Conservation (phyloP, 2,113 vertebrate species). For the Lasiurus borealis region DNA sequence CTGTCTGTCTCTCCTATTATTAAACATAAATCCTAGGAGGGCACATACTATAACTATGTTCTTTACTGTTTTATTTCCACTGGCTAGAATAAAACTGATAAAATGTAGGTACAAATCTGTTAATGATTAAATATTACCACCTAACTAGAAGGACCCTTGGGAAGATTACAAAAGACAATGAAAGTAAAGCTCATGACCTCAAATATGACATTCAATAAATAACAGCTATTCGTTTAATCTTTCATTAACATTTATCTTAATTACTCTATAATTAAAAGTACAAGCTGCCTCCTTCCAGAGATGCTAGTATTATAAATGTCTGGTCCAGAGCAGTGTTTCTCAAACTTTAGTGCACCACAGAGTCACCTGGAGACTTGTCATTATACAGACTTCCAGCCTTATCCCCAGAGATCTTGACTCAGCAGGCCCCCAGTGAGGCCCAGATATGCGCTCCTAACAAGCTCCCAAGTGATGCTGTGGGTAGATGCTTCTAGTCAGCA, state of each 20-base stretch:
- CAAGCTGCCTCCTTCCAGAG: not conserved
- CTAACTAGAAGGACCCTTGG: not conserved
- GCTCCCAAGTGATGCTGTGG: constrained; percentile 12
- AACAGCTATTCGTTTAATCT: constrained; percentile 4
- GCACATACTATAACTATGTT: not conserved
- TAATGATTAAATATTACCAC: constrained; percentile 37
- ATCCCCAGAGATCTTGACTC: not conserved
- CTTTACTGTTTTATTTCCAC: not conserved
- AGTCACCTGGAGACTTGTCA: constrained; percentile 18
- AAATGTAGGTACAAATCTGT: not conserved
- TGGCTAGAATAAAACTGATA: constrained; percentile 2
- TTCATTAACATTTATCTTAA: constrained; percentile 55
- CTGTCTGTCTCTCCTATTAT: not conserved
- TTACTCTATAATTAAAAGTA: constrained; percentile 17
- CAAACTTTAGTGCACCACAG: not conserved
- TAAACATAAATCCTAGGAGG: not conserved
- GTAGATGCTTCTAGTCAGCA: not conserved
- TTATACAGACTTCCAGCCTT: not conserved
- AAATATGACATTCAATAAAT: constrained; percentile 20
- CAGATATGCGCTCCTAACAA: not conserved
- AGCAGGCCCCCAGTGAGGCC: not conserved
- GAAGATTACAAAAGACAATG: constrained; percentile 33
- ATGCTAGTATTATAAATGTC: not conserved
- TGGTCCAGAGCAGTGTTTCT: not conserved
- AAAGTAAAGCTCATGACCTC: not conserved